A percentile compares a stretch with the other conserved stretches of the same genome.
Conservation (phyloP, 2,888 invertebrate species). For the Drepana falcataria region DNA sequence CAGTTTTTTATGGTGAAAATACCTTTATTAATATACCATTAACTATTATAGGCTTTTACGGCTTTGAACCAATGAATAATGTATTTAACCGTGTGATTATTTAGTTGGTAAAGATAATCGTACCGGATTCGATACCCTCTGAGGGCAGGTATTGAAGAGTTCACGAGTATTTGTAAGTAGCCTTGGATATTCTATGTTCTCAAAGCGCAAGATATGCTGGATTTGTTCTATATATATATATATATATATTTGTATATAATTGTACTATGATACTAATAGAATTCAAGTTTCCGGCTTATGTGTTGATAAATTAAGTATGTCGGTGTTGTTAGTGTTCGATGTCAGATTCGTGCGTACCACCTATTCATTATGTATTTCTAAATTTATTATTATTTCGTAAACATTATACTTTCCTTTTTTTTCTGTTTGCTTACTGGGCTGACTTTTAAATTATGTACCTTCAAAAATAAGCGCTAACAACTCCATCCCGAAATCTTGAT, state of each 20-base stretch:
- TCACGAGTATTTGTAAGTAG: no score
- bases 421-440: no score
- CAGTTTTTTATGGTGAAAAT: conserved; percentile 21
- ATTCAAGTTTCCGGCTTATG: conserved; percentile 2
- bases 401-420: background rate
- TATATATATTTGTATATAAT: background rate
- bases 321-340: conserved; percentile 7
- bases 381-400: conserved; percentile 18
- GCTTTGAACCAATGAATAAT: no score
- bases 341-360: conserved; percentile 12
- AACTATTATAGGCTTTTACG: conserved; percentile 16
- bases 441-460: no score
- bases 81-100: conserved; percentile 7
- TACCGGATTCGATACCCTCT: no score
- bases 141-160: no score
- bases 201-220: no score
- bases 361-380: conserved; percentile 25
- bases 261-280: background rate
- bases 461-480: no score
- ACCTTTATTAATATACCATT: conserved; percentile 33
- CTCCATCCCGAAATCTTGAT: no score
- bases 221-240: no score
- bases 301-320: conserved; percentile 3
- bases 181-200: no score
- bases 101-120: conserved; percentile 11